phyloP scores from a whole-genome alignment of 1,140 invertebrate genomes.

The Bombus pyrosoma region DNA sequence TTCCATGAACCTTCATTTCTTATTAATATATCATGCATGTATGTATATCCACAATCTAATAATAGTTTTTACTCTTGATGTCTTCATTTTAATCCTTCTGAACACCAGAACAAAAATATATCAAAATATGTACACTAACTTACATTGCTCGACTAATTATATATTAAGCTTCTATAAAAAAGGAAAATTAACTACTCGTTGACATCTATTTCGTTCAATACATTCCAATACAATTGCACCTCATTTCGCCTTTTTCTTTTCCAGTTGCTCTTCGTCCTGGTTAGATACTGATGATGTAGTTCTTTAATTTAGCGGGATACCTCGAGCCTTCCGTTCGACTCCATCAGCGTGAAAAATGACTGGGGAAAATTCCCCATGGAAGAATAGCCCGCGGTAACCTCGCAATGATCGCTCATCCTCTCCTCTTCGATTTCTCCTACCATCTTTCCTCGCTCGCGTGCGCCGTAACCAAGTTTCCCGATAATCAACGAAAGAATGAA shows the following conservation, averaged over 20 bases:
- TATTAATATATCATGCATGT: too few species aligned
- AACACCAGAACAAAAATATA: too few species aligned
- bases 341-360: conserved; percentile 60
- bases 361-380: conserved; percentile 43
- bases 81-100: too few species aligned
- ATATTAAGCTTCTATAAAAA: not conserved
- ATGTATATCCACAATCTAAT: too few species aligned
- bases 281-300: conserved; percentile 18
- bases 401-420: conserved; percentile 58
- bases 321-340: conserved; percentile 1
- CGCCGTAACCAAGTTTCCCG: conserved; percentile 19
- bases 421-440: conserved; percentile 51
- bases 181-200: conserved; percentile 34
- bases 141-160: not conserved
- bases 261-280: not conserved
- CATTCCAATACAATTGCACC: conserved; percentile 20
- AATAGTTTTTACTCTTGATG: too few species aligned
- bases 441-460: conserved; percentile 46
- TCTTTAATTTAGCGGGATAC: conserved; percentile 58
- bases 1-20: too few species aligned
- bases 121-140: too few species aligned
- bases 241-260: conserved; percentile 4
- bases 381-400: conserved; percentile 22
- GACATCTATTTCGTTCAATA: conserved; percentile 56
- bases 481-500: conserved; percentile 39